Base-by-base conservation (phyloP, 2,113 vertebrate genomes). In the Ctenomys sociabilis region DNA sequence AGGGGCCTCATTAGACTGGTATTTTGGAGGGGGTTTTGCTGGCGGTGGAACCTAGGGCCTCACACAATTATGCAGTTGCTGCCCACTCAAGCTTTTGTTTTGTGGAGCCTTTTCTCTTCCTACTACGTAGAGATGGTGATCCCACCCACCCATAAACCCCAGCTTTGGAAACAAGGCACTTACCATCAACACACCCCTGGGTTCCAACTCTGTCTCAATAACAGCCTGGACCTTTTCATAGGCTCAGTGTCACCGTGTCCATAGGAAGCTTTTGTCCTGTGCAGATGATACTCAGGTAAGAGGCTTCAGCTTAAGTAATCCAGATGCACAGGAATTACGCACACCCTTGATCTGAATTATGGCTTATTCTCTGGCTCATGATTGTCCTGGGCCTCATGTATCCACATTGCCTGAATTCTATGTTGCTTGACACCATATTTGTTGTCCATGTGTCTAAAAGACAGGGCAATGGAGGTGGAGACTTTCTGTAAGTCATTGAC, bases 331-430 rank as follows among this genome's bases (percentile, higher is more conserved):
- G 11, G 30, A 21, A n/a, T 57, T 11, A 22, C 2, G 40, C 7
- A 24, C 59, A 9, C 21, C 17, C 61, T 21, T 12, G n/a, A 30
- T 57, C 32, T 45, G 49, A 59, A 80, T 45, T 19, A 22, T 49
- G 37, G 6, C 40, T 45, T 9, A 7, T 0, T 30, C 7, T 54
- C 21, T 17, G 16, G 10, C 3, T 1, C 43, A 0, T 4, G 73
- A 28, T 43, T 37, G 81, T 40, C 16, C 82, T 43, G 22, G 0
- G 7, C 10, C 11, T 30, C 6, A 35, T 35, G 40, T 22, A 59
- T 2, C 49, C 13, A 28, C 9, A 5, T 22, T 49, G 43, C 37
- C 63, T 24, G 40, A 52, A 49, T 32, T 37, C 64, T 16, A 7
- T 11, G 12, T 40, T 21, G 75, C 17, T 59, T 32, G 16, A 66